Evolutionary conservation across 2,797 vertebrate species (phyloP).

Genomic region (Valencia hispanica): DNA sequence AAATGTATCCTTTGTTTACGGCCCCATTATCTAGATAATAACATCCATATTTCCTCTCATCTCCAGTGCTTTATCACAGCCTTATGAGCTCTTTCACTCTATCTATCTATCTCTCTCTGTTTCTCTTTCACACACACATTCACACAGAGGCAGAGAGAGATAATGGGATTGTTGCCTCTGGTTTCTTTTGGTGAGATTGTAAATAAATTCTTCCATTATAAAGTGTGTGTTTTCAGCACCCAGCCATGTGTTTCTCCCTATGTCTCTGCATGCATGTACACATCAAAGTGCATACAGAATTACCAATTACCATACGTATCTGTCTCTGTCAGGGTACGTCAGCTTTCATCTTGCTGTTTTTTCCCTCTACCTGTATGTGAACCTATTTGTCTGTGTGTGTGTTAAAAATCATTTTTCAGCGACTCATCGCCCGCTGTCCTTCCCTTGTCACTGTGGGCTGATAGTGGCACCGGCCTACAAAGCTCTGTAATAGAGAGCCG

Average conservation of each 20-base stretch:
- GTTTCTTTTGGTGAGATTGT: constrained; percentile 64
- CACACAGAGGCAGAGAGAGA: constrained; percentile 30
- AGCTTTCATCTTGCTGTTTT: constrained; percentile 26
- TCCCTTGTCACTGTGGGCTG: constrained; percentile 66
- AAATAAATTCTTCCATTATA: constrained; percentile 54
- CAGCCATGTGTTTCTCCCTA: constrained; percentile 1
- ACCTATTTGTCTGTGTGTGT: constrained; percentile 35
- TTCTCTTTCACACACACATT: constrained; percentile 15
- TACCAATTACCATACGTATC: constrained; percentile 1
- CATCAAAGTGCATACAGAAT: constrained; percentile 10
- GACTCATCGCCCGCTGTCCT: constrained; percentile 57
- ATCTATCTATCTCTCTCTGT: constrained; percentile 19
- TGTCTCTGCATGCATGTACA: constrained; percentile 4
- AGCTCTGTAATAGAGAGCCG: constrained; percentile 69
- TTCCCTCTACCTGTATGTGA: constrained; percentile 41
- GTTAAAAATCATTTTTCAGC: constrained; percentile 57
- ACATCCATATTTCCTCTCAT: constrained; percentile 74
- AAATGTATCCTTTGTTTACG: constrained; percentile 77
- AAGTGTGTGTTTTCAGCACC: constrained; percentile 24
- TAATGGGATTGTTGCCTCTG: constrained; percentile 66
- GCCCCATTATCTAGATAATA: constrained; percentile 77
- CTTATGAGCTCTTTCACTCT: constrained; percentile 53
- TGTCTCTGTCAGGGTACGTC: constrained; percentile 5
- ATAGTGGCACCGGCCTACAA: constrained; percentile 61
- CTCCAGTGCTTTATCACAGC: constrained; percentile 66